Conservation (phyloP, 2,797 vertebrate species). For the Erethizon dorsatum region DNA sequence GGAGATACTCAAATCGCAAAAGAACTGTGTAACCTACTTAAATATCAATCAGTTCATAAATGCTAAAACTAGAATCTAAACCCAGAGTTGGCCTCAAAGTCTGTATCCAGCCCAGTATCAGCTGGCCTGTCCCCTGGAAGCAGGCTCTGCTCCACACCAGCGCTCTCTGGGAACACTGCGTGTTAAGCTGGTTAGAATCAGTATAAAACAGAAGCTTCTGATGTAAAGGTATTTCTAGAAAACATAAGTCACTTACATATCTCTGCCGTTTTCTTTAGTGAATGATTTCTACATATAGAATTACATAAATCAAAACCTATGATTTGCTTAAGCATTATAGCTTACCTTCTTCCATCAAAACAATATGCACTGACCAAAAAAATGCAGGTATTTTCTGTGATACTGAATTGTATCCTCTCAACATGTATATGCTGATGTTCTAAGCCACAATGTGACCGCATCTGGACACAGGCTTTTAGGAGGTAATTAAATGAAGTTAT, state of each 20-base stretch:
- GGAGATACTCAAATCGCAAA: constrained; percentile 60
- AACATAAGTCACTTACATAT: not conserved
- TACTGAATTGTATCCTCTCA: not conserved
- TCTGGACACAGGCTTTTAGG: not conserved
- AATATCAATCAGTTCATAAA: not conserved
- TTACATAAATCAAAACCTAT: constrained; percentile 19
- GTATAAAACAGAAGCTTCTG: constrained; percentile 1
- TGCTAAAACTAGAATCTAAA: constrained; percentile 23
- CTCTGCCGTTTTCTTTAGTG: not conserved
- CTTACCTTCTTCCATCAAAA: not conserved
- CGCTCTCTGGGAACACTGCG: not conserved
- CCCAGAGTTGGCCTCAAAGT: not conserved
- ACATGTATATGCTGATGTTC: not conserved
- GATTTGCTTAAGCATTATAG: not conserved
- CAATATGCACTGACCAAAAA: not conserved
- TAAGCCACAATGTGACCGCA: not conserved
- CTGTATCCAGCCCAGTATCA: not conserved
- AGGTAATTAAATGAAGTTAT: not conserved
- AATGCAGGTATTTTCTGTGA: not conserved
- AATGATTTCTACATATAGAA: not conserved
- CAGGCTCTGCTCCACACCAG: not conserved
- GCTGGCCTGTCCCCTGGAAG: not conserved
- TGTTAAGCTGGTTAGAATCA: not conserved
- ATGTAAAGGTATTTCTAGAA: constrained; percentile 34
- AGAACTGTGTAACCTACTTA: not conserved